Conservation (phyloP, 2,797 vertebrate species). For the Sebastes vulpes region DNA sequence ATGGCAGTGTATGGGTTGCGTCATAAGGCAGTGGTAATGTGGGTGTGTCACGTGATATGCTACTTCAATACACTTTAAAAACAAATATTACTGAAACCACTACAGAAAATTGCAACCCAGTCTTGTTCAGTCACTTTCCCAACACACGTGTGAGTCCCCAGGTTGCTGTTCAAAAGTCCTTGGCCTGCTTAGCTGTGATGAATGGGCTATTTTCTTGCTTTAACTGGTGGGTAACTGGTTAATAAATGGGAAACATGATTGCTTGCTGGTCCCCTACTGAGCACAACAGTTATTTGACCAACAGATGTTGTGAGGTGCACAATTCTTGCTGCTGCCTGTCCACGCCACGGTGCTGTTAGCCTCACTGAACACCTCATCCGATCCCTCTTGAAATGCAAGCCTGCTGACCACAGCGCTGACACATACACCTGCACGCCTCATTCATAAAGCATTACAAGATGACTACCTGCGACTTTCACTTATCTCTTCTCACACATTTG, state of each 20-base stretch:
- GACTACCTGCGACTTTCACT: conserved; percentile 21
- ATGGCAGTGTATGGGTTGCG: neutral
- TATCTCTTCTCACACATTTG: neutral
- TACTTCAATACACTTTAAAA: neutral
- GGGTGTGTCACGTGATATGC: neutral
- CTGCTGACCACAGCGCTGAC: conserved; percentile 31
- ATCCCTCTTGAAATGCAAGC: conserved; percentile 51
- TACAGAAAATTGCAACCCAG: neutral
- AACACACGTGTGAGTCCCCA: conserved; percentile 11
- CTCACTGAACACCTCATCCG: conserved; percentile 16
- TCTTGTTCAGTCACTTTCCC: neutral
- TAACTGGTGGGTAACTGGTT: conserved; percentile 1
- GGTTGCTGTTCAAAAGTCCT: conserved; percentile 1
- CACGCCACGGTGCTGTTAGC: neutral
- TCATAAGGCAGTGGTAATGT: neutral
- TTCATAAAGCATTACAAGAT: conserved; percentile 60
- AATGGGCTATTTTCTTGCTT: conserved; percentile 6
- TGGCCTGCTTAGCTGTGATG: conserved; percentile 22
- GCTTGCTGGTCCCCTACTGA: neutral
- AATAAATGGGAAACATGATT: conserved; percentile 19
- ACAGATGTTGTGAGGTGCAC: neutral
- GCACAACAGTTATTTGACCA: neutral
- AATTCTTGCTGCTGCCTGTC: neutral
- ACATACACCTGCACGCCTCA: conserved; percentile 45
- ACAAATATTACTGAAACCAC: neutral